These are phyloP conservation scores for Myotis yumanensis DNA, from an alignment of 2,113 vertebrate genomes.

Conservation along the genomic window DNA sequence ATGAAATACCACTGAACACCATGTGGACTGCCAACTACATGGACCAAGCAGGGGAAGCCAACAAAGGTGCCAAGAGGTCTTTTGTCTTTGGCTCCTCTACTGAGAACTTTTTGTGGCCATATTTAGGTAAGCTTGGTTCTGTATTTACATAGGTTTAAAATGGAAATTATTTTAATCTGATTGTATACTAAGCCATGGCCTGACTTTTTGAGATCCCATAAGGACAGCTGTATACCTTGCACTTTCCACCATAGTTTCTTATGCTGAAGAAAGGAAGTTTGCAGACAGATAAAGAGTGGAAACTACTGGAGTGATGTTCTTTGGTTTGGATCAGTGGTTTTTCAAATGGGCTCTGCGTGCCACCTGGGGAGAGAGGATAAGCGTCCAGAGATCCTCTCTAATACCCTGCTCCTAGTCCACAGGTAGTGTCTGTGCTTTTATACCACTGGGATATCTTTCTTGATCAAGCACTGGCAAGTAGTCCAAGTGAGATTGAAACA, in stretches of 20 bases:
- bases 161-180: not conserved
- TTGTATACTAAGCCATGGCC: not conserved
- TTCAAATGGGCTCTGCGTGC: not conserved
- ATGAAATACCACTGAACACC: slow-evolving; percentile 73
- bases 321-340: not conserved
- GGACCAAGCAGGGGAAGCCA: slow-evolving; percentile 90
- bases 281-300: not conserved
- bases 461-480: not conserved
- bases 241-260: not conserved
- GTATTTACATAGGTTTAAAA: not conserved
- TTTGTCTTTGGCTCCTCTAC: slow-evolving; percentile 93
- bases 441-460: not conserved
- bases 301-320: not conserved
- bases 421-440: not conserved
- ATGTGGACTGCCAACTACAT: slow-evolving; percentile 90
- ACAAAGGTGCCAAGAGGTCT: slow-evolving; percentile 83
- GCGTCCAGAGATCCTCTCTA: too few species aligned
- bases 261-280: not conserved
- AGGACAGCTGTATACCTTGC: not conserved
- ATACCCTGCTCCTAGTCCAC: not conserved
- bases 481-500: not conserved
- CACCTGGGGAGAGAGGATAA: not conserved
- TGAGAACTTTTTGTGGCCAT: slow-evolving; percentile 88
- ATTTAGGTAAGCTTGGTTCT: slow-evolving; percentile 86
- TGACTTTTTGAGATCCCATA: not conserved